Conservation (phyloP, 1,140 invertebrate genomes). For the Euura lappo region DNA sequence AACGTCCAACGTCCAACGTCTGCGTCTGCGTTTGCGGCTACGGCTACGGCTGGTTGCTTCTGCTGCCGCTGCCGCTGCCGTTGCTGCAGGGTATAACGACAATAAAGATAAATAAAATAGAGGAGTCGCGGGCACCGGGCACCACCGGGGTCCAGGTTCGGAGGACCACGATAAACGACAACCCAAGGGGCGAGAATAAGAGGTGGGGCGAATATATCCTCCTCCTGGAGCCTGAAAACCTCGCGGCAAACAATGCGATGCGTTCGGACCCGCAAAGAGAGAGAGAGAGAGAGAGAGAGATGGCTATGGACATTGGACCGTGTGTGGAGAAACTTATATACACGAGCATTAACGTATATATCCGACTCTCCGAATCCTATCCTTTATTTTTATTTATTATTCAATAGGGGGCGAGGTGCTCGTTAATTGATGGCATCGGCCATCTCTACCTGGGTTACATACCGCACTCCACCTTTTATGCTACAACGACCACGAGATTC, state of each 20-base stretch:
- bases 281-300: constrained; percentile 26
- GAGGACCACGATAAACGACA: no score
- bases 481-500: constrained; percentile 30
- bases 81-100: background rate
- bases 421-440: constrained; percentile 57
- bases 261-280: background rate
- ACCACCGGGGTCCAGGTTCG: no score
- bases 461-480: no score
- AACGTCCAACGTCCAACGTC: background rate
- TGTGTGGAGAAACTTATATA: constrained; percentile 13
- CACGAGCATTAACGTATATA: no score
- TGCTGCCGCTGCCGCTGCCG: no score
- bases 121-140: background rate
- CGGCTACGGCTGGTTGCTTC: no score
- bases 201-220: no score
- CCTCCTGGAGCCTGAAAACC: no score
- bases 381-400: constrained; percentile 53
- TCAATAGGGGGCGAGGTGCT: constrained; percentile 52
- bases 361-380: no score
- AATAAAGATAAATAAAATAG: constrained; percentile 15
- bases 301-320: constrained; percentile 7
- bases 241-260: background rate
- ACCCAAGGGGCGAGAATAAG: no score
- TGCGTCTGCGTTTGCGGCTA: constrained; percentile 5
- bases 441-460: constrained; percentile 6